Conservation (phyloP, 2,797 vertebrate genomes). For the Tenualosa thibaudeaui region DNA sequence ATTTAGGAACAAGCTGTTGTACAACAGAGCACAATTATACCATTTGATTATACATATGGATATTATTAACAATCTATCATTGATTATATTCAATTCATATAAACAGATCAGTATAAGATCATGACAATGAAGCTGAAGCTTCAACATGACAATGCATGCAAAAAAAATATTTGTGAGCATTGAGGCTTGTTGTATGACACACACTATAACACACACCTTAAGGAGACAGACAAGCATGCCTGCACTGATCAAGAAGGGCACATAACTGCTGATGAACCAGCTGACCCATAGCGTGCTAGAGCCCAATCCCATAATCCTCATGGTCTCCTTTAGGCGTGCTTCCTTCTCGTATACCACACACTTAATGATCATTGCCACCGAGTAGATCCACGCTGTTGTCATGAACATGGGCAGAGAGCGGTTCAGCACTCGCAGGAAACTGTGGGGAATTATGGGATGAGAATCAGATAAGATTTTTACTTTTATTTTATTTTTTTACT, state of each 20-base stretch:
- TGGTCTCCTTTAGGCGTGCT: slow-evolving; percentile 85
- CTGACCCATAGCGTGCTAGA: slow-evolving; percentile 84
- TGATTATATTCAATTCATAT: too few species aligned
- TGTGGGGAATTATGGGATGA: slow-evolving; percentile 49
- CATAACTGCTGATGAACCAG: slow-evolving; percentile 89
- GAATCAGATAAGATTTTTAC: background rate
- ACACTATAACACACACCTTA: slow-evolving; percentile 69
- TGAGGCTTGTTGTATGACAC: background rate
- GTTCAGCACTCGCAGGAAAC: slow-evolving; percentile 86
- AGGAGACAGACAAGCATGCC: slow-evolving; percentile 81
- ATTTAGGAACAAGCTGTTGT: background rate
- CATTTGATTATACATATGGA: too few species aligned
- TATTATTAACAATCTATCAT: too few species aligned
- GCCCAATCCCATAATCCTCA: slow-evolving; percentile 89
- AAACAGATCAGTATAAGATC: too few species aligned
- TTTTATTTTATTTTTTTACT: too few species aligned
- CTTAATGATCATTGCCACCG: slow-evolving; percentile 91
- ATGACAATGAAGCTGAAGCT: too few species aligned
- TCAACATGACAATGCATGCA: too few species aligned
- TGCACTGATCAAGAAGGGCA: slow-evolving; percentile 84
- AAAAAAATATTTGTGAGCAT: background rate
- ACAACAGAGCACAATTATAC: too few species aligned
- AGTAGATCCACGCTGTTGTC: slow-evolving; percentile 92
- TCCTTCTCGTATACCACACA: slow-evolving; percentile 91
- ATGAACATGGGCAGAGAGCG: slow-evolving; percentile 89